A percentile compares a stretch with the other conserved stretches of the same genome.
Evolutionary conservation across 2,888 invertebrate genomes (phyloP).

Genomic region (Drosophila acutilabella): DNA sequence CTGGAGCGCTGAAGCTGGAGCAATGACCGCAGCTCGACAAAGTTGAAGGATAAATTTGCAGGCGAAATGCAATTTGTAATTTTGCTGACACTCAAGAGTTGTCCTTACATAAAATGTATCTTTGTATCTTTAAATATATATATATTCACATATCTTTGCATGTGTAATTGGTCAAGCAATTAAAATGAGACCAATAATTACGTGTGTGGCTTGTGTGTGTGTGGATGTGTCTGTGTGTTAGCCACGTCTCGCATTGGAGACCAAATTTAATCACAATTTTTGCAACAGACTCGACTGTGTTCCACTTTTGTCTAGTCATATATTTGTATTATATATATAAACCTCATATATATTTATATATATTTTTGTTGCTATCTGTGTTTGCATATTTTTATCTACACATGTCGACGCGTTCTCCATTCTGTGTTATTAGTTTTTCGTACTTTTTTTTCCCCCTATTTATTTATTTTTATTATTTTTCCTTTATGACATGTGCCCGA

Average conservation of each 20-base stretch:
- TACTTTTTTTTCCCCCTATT: conserved; percentile 25
- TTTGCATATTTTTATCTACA: conserved; percentile 66
- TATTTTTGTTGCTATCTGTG: conserved; percentile 19
- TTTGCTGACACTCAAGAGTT: conserved; percentile 11
- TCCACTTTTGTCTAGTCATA: conserved; percentile 33
- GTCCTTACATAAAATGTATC: neutral
- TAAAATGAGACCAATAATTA: conserved; percentile 43
- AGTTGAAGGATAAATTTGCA: conserved; percentile 76
- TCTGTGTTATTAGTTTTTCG: conserved; percentile 13
- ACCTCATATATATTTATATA: neutral
- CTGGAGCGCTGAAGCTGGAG: conserved; percentile 57
- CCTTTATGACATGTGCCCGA: conserved; percentile 12
- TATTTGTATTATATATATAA: conserved; percentile 26
- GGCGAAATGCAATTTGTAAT: conserved; percentile 51
- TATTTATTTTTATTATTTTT: conserved; percentile 13
- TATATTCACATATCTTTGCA: too few species aligned
- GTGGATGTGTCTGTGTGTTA: neutral
- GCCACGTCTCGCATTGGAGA: conserved; percentile 1
- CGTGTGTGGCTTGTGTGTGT: neutral
- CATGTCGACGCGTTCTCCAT: conserved; percentile 26
- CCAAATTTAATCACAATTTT: conserved; percentile 43
- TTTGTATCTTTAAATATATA: neutral
- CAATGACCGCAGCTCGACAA: conserved; percentile 80
- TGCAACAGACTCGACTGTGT: conserved; percentile 21
- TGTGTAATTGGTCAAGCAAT: conserved; percentile 20